Base-by-base conservation (phyloP, 2,113 vertebrate species). In the Fulica atra region DNA sequence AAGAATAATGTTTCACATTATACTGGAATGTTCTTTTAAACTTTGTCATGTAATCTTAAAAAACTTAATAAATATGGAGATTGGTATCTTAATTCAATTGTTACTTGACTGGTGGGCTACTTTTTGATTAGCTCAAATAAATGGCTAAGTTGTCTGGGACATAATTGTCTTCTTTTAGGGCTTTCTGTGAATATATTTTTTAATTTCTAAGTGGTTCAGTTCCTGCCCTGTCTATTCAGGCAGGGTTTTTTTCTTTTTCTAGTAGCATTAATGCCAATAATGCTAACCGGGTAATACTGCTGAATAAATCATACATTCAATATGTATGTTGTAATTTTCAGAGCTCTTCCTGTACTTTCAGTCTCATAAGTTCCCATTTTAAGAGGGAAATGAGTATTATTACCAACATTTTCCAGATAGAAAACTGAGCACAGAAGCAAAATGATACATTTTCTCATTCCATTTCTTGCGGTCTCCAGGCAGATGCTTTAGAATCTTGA, bases 61-160 rank as follows among this genome's bases (percentile, higher is more conserved):
- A 87, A 94, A 36, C 59, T 80, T 96, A 96, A 94, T 92, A 85
- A 70, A 60, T 88, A 57, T 13, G 25, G 60, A 84, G 94, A 96
- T 81, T 92, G 68, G 74, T 91, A 93, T 91, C 93, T 88, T 87
- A 93, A 94, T 93, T 92, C 93, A 92, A 81, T 92, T 93, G 90
- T 95, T 93, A 79, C 87, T 92, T 93, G 72, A 93, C 72, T 93
- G 88, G 61, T 61, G 68, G 77, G 53, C 72, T 93, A 65, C 51
- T 86, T 88, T 93, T 90, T 93, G 57, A 89, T 91, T 85, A 85
- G 51, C 48, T 77, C 3, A 2, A 93, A 93, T 81, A 73, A 96
- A 92, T 79, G 57, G 9, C 46, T 33, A 61, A 70, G 25, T 86
- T 91, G 38, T 50, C 72, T 65, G n/a, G 1, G 7, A 46, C 13